phyloP scores from a whole-genome alignment of 2,113 vertebrate genomes.

The Mastomys natalensis region DNA sequence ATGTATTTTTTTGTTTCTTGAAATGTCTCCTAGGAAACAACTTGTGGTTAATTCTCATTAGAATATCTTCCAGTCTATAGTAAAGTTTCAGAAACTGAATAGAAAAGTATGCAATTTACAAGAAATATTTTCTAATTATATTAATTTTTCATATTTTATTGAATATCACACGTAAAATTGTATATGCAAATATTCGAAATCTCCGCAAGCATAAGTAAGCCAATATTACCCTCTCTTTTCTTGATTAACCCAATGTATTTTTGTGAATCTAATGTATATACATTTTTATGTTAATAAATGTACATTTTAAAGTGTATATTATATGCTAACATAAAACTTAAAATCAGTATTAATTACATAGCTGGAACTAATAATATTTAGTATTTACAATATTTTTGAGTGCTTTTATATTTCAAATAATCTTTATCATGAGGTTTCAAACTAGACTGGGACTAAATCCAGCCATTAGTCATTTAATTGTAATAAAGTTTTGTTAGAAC shows the following conservation, averaged over 20 bases:
- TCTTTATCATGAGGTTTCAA: neutral
- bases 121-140: neutral
- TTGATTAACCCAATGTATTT: neutral
- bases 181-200: neutral
- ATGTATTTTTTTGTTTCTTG: neutral
- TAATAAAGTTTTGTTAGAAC: neutral
- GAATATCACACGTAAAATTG: neutral
- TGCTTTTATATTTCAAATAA: neutral
- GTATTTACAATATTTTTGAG: neutral
- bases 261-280: neutral
- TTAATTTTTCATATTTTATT: slow-evolving; percentile 23
- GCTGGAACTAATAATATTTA: neutral
- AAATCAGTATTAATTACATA: neutral
- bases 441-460: neutral
- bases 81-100: neutral
- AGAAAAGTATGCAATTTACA: neutral
- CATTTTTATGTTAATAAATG: neutral
- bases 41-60: neutral
- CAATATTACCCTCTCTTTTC: neutral
- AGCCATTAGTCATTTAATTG: neutral
- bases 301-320: neutral
- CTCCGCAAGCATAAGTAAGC: neutral
- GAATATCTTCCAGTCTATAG: neutral
- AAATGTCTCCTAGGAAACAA: neutral
- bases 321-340: neutral